Evolutionary conservation across 2,113 vertebrate species (phyloP).

Genomic region (Cyphomyrus plagiostoma): DNA sequence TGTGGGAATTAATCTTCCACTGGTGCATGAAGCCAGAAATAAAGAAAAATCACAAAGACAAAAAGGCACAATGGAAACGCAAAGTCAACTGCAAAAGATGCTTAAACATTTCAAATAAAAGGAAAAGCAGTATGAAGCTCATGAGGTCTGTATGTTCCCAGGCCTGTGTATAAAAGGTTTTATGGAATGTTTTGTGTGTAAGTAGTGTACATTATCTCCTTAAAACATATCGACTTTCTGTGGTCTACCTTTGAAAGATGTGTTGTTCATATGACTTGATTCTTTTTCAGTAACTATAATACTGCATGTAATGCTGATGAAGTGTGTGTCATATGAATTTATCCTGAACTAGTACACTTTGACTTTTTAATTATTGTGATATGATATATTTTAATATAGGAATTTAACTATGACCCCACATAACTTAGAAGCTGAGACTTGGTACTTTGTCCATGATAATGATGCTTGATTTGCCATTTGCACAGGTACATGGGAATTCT

Average conservation of each 20-base stretch:
- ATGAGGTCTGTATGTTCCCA: not conserved
- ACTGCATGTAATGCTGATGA: not conserved
- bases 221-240: not conserved
- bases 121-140: not conserved
- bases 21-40: slow-evolving; percentile 10
- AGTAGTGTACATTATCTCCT: not conserved
- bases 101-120: not conserved
- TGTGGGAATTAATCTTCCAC: not conserved
- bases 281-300: not conserved
- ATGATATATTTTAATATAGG: not conserved
- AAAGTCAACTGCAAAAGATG: not conserved
- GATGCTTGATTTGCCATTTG: not conserved
- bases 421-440: not conserved
- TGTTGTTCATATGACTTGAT: not conserved
- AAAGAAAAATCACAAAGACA: not conserved
- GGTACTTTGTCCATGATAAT: not conserved
- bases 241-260: not conserved
- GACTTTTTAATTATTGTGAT: not conserved
- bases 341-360: not conserved
- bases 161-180: not conserved
- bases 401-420: not conserved
- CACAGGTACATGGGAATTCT: not conserved
- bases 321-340: not conserved
- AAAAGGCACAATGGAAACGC: not conserved
- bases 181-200: not conserved